Evolutionary conservation across 2,113 vertebrate genomes (phyloP), one percentile per base, ranked within the genome.

Genomic region (Clarias batrachus): DNA sequence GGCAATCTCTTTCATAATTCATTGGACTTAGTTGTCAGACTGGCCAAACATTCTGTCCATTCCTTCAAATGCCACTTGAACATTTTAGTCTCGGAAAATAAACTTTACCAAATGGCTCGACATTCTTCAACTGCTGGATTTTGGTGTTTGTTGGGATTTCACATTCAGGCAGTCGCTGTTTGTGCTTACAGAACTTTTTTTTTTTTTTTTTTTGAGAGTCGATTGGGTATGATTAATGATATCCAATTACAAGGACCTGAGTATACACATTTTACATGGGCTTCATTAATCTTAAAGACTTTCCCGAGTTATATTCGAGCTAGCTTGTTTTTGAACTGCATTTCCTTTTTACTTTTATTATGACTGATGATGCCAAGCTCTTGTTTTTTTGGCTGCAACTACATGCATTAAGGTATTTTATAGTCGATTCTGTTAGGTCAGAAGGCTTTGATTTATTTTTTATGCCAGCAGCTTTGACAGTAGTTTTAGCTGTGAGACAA

Each of bases 251-350:
- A 7, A 81, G 60, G 60, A 81, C 80, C 80, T 60, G 60, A 63
- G 59, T 25, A 25, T 63, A 81, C 33, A 41, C 12, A 8, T 63
- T 81, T 81, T 48, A 81, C n/a, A 63, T 41, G 16, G 5, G 60
- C 10, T 81, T 81, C 80, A 81, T 81, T 81, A 63, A 81, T 81
- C 80, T 81, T 81, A 59, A 79, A 79, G 77, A 59, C 77, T 57
- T 79, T 65, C 12, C 80, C 48, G 57, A 30, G 78, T 41, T 81
- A 5, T 63, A 41, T 81, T 81, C 79, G 13, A 60, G 59, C 30
- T 30, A 81, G 79, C 79, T 81, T 63, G 79, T 62, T n/a, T 41
- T 81, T 41, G 1, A 41, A 60, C 41, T 19, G 57, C 30, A 30
- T 41, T 63, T 63, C 21, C 25, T 60, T 25, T 81, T 37, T 81